A percentile compares a stretch with the other conserved stretches of the same genome.
Evolutionary conservation across 2,888 invertebrate genomes (phyloP).

Genomic region (Actias luna): DNA sequence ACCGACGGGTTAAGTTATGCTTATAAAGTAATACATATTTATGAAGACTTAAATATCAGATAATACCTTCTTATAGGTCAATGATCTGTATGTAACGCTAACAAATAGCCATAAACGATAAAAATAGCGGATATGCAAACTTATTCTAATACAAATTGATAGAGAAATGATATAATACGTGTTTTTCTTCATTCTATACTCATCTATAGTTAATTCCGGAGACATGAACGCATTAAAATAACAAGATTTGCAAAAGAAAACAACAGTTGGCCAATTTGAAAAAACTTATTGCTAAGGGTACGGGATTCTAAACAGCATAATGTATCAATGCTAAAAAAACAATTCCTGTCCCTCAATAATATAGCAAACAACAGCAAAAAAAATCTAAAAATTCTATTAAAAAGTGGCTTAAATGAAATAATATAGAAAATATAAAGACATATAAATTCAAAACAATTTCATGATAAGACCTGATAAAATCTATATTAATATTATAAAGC

Average conservation of each 20-base stretch:
- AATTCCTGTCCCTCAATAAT: background rate
- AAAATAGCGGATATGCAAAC: background rate
- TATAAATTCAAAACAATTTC: no score
- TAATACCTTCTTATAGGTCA: background rate
- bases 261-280: no score
- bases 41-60: background rate
- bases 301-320: background rate
- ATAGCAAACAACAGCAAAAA: background rate
- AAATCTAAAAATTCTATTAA: background rate
- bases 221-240: no score
- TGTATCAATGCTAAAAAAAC: background rate
- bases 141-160: no score
- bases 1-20: background rate
- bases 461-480: no score
- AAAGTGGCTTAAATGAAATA: background rate
- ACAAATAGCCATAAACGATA: background rate
- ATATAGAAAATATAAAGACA: background rate
- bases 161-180: no score
- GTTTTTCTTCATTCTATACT: no score
- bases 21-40: conserved; percentile 5
- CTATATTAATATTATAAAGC: no score
- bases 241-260: no score
- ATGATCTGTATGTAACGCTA: background rate
- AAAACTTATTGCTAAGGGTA: background rate
- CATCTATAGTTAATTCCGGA: no score